A percentile compares a stretch with the other conserved stretches of the same genome.
Evolutionary conservation across 2,797 vertebrate species (phyloP).

Genomic region (Meda fulgida): DNA sequence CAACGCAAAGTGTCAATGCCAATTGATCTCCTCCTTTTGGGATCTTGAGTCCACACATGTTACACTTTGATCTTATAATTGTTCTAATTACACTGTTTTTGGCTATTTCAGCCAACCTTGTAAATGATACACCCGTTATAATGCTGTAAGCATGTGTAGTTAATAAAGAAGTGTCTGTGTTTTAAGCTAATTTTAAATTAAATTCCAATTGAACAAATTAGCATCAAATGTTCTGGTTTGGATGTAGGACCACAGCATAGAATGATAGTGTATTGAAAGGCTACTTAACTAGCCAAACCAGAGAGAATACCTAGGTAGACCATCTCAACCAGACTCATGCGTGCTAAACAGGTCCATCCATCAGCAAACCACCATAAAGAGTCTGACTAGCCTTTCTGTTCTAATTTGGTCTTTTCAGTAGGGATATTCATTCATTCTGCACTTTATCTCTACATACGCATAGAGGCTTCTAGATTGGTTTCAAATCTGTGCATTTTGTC

Average conservation of each 20-base stretch:
- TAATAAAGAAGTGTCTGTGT: not conserved
- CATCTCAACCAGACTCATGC: not conserved
- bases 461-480: not conserved
- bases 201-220: not conserved
- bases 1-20: not conserved
- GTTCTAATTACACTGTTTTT: conserved; percentile 6
- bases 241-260: not conserved
- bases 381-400: not conserved
- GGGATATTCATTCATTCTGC: not conserved
- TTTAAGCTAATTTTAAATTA: not conserved
- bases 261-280: not conserved
- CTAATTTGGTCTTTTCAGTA: not conserved
- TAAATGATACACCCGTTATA: not conserved
- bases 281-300: not conserved
- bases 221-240: not conserved
- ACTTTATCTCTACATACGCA: no score
- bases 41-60: conserved; percentile 3
- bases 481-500: not conserved
- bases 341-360: not conserved
- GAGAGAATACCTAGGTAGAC: not conserved
- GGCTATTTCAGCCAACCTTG: not conserved
- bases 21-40: conserved; percentile 30
- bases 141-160: not conserved
- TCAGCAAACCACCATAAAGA: not conserved
- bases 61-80: conserved; percentile 36